Evolutionary conservation across 2,888 invertebrate genomes (phyloP).

Genomic region (Cephus nigrinus): DNA sequence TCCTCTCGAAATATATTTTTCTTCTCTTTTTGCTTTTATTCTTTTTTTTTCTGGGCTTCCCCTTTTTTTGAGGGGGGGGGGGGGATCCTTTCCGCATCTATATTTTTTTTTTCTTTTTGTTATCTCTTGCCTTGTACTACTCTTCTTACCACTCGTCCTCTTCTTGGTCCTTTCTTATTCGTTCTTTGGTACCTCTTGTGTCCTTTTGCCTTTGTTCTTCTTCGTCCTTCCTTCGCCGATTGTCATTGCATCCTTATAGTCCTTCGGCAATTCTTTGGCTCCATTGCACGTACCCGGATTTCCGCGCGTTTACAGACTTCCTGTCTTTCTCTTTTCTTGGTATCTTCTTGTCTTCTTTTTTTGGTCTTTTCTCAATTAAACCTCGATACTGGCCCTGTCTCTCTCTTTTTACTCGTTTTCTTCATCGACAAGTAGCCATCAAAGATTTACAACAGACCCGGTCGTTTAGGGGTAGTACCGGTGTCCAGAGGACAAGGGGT

Average conservation of each 20-base stretch:
- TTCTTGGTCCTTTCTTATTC: neutral
- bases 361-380: neutral
- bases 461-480: neutral
- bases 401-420: slow-evolving; percentile 8
- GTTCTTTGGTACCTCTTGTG: neutral
- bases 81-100: neutral
- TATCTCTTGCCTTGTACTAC: neutral
- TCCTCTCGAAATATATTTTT: neutral
- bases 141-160: neutral
- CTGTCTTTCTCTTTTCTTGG: neutral
- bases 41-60: neutral
- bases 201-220: neutral
- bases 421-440: slow-evolving; percentile 5
- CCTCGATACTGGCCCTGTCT: slow-evolving; percentile 8
- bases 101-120: neutral
- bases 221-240: neutral
- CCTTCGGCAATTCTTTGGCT: neutral
- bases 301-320: neutral
- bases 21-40: neutral
- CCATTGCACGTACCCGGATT: neutral
- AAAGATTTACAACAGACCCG: neutral
- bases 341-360: neutral
- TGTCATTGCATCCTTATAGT: neutral
- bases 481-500: too few relatives aligned
- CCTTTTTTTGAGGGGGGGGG: neutral